Evolutionary conservation across 1,140 invertebrate genomes (phyloP), one percentile per base, ranked within the genome.

Genomic region (Acarapis woodi): DNA sequence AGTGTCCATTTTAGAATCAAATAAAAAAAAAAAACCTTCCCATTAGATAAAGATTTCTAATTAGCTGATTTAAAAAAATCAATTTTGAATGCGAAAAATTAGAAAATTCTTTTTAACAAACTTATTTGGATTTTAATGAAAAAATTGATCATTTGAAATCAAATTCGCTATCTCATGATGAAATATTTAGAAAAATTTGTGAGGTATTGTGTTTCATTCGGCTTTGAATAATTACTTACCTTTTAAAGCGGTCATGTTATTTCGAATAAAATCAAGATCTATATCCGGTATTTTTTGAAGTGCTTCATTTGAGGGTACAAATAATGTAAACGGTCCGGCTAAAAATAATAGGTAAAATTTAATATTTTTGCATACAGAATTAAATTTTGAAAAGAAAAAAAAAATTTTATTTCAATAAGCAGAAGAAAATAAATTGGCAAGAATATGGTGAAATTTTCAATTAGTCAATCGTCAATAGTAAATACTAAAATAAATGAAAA

Each of bases 251-350:
- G 48, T 50, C 29, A 44, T 44, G 25, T 50, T 50, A 32, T 40
- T 41, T 18, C 46, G 39, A n/a, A 49, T 39, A 9, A 47, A 21
- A 6, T 44, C 32, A 2, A 49, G 30, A 37, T 50, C 48, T 8
- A 44, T 42, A 9, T 43, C 40, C 1, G 47, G 47, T 18, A 50
- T 46, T 29, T 50, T 50, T 8, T 45, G 42, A 14, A 50, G 29
- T 3, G 48, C 48, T 23, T 50, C 48, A 35, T 50, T 50, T 26
- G 44, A 48, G 9, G 48, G 48, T 22, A 50, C 38, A 37, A 50
- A 50, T 5, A 50, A 39, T 4, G 48, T 49, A 20, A 40, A 48
- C 8, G 48, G 48, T 15, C 48, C 48, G 38, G 40, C 47, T 49
- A 21, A 20, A 39, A 41, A 31, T 40, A 6, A 19, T 14, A 30